phyloP scores from a whole-genome alignment of 92 coral and sea anemone genomes.

The Nematostella vectensis region DNA sequence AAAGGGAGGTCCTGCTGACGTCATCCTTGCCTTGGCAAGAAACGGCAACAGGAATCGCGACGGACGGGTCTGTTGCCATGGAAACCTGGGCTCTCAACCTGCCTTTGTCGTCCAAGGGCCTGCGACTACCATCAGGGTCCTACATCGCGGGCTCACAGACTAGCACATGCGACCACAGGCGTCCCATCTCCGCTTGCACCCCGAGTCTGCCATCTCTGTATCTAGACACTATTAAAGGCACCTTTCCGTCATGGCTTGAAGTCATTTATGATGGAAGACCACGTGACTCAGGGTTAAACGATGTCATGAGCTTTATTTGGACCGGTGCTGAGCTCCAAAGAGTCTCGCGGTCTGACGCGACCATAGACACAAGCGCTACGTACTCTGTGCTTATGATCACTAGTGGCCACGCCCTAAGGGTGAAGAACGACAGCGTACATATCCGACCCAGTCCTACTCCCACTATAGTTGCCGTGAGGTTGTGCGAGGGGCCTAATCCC shows the following conservation, averaged over 20 bases:
- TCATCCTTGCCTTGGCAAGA: constrained; percentile 49
- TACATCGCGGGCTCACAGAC: neutral
- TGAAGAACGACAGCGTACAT: constrained; percentile 16
- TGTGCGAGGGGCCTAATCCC: constrained; percentile 27
- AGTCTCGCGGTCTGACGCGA: constrained; percentile 22
- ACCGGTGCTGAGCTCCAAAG: constrained; percentile 30
- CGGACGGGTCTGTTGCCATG: constrained; percentile 37
- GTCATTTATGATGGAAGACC: constrained; percentile 15
- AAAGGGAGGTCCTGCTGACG: constrained; percentile 13
- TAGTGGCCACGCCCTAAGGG: constrained; percentile 25
- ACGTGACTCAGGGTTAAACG: constrained; percentile 13
- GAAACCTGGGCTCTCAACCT: constrained; percentile 11
- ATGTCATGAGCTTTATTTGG: constrained; percentile 33
- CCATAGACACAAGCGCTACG: constrained; percentile 19
- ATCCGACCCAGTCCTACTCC: constrained; percentile 12
- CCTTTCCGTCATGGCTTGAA: constrained; percentile 58
- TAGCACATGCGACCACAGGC: constrained; percentile 1
- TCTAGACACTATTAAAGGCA: constrained; percentile 19
- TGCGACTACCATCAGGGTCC: constrained; percentile 13
- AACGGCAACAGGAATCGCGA: constrained; percentile 8
- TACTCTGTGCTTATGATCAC: constrained; percentile 48
- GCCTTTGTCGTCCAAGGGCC: constrained; percentile 47
- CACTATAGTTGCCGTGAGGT: constrained; percentile 37
- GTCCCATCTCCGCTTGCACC: constrained; percentile 1
- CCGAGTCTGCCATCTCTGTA: constrained; percentile 32